Conservation (phyloP, 1,140 invertebrate genomes). For the Lepidurus arcticus region DNA sequence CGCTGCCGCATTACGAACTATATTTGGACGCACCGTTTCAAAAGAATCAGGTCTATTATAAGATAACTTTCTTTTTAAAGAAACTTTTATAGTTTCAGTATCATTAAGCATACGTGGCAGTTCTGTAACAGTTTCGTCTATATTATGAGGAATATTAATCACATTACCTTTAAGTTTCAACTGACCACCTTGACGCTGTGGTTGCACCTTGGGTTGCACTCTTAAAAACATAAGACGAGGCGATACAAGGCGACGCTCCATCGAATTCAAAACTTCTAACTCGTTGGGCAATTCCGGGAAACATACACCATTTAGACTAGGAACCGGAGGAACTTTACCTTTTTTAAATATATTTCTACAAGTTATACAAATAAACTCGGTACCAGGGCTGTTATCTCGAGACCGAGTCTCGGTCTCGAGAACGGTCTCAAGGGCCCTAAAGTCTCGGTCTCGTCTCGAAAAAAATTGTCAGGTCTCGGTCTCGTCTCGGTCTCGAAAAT, state of each 20-base stretch:
- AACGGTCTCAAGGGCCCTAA: too few relatives aligned
- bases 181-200: background rate
- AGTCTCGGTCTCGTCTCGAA: too few relatives aligned
- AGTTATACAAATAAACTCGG: background rate
- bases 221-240: background rate
- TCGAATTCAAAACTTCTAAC: background rate
- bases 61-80: background rate
- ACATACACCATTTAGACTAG: background rate
- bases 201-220: background rate
- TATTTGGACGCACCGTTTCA: slow-evolving; percentile 5
- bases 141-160: background rate
- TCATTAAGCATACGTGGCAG: background rate
- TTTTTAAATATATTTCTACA: slow-evolving; percentile 1
- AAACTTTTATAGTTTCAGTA: background rate
- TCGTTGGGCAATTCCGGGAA: background rate
- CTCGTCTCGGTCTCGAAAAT: too few relatives aligned
- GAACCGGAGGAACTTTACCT: background rate
- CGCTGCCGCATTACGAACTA: background rate
- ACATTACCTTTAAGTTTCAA: background rate
- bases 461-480: too few relatives aligned
- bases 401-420: too few relatives aligned
- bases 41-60: background rate
- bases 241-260: background rate
- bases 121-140: background rate
- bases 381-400: too few relatives aligned